Conservation (phyloP, 1,140 invertebrate genomes). For the Drosophila cardini region DNA sequence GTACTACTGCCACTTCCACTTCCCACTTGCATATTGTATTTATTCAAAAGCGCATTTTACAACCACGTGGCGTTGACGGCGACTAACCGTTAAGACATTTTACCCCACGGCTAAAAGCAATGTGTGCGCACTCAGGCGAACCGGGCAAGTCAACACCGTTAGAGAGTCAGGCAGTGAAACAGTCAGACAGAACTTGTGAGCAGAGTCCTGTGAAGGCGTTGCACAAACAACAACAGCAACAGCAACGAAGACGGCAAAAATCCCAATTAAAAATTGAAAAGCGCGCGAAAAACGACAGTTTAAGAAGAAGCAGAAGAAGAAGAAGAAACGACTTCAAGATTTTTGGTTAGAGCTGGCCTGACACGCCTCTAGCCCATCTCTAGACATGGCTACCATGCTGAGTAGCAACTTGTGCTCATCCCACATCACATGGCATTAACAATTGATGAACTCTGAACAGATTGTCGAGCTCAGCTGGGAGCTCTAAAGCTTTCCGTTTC, state of each 20-base stretch:
- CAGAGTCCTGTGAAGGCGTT: slow-evolving; percentile 59
- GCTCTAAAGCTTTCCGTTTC: slow-evolving; percentile 52
- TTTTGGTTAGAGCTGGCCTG: too few species aligned
- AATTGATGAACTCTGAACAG: slow-evolving; percentile 75
- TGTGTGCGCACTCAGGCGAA: slow-evolving; percentile 53
- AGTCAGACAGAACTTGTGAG: slow-evolving; percentile 34
- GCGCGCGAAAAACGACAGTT: slow-evolving; percentile 73
- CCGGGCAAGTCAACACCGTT: slow-evolving; percentile 47
- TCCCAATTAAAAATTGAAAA: slow-evolving; percentile 82
- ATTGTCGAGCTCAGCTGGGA: slow-evolving; percentile 67
- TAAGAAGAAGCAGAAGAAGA: slow-evolving; percentile 60
- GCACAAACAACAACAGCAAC: slow-evolving; percentile 46
- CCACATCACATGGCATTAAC: slow-evolving; percentile 74
- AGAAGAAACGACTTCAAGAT: slow-evolving; percentile 45
- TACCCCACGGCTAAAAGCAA: slow-evolving; percentile 33
- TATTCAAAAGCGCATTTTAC: slow-evolving; percentile 78
- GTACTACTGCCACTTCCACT: slow-evolving; percentile 14
- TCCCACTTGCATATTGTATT: slow-evolving; percentile 58
- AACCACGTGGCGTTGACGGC: slow-evolving; percentile 65
- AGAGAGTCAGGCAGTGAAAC: neutral
- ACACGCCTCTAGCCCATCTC: too few species aligned
- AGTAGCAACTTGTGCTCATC: slow-evolving; percentile 35
- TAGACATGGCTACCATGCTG: slow-evolving; percentile 46
- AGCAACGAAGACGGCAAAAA: slow-evolving; percentile 51
- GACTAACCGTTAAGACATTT: slow-evolving; percentile 47